phyloP scores from a whole-genome alignment of 2,113 vertebrate species.

The Colinus virginianus region DNA sequence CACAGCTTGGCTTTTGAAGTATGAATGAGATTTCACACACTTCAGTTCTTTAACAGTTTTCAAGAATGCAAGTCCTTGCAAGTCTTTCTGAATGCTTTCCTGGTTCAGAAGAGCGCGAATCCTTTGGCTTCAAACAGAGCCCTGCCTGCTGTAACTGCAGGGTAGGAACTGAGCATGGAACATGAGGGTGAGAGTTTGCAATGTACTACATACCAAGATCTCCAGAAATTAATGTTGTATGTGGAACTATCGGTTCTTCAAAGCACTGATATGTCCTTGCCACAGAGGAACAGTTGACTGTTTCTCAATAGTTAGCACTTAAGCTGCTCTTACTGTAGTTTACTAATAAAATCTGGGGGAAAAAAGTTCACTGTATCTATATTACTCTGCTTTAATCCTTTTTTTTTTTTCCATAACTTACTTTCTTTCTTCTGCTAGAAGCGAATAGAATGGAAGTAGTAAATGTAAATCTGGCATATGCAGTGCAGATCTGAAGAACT shows the following conservation, averaged over 20 bases:
- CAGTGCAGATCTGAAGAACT: background rate
- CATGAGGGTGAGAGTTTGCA: background rate
- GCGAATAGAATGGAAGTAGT: background rate
- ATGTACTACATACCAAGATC: background rate
- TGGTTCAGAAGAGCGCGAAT: background rate
- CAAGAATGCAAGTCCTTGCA: slow-evolving; percentile 46
- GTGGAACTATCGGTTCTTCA: background rate
- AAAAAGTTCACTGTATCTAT: background rate
- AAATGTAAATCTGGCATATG: background rate
- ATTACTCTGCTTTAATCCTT: background rate
- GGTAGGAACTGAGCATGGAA: background rate
- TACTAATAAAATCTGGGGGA: background rate
- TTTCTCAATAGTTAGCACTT: background rate
- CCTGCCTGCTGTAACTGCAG: background rate
- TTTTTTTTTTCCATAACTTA: background rate
- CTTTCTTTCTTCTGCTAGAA: background rate
- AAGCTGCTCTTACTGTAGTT: background rate
- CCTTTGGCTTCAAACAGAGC: background rate
- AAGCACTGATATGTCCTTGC: background rate
- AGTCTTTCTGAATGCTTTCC: slow-evolving; percentile 35
- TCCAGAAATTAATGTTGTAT: background rate
- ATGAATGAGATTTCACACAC: slow-evolving; percentile 41
- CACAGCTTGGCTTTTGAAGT: slow-evolving; percentile 24
- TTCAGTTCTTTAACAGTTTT: slow-evolving; percentile 8
- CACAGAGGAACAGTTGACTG: background rate